These are phyloP conservation scores for Ectemnius continuus DNA, from an alignment of 2,888 invertebrate species.

Conservation along the genomic window DNA sequence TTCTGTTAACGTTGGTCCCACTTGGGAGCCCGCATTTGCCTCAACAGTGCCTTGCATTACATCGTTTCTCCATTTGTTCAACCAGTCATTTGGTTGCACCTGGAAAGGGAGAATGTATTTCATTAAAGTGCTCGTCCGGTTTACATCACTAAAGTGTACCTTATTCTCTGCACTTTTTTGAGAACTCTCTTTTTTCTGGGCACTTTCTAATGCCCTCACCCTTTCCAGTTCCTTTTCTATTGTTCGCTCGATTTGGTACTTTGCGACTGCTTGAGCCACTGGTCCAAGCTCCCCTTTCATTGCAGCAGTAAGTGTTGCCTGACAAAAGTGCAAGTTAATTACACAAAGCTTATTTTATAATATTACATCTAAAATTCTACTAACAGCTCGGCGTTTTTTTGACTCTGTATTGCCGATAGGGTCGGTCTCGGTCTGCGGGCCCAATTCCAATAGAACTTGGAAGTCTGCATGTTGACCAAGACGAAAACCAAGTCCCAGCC, in stretches of 20 bases:
- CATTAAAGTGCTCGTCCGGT: background rate
- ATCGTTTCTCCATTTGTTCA: slow-evolving; percentile 65
- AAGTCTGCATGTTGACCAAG: slow-evolving; percentile 90
- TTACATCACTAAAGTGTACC: background rate
- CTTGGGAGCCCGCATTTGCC: slow-evolving; percentile 20
- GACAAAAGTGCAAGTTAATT: background rate
- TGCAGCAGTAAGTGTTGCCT: slow-evolving; percentile 68
- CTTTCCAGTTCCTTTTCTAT: slow-evolving; percentile 65
- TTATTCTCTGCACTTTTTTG: slow-evolving; percentile 28
- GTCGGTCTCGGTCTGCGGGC: slow-evolving; percentile 88
- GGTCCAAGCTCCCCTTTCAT: slow-evolving; percentile 74
- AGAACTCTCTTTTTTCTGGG: slow-evolving; percentile 29
- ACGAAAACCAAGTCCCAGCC: slow-evolving; percentile 88
- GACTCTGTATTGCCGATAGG: slow-evolving; percentile 79
- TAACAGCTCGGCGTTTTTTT: slow-evolving; percentile 51
- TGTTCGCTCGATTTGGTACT: slow-evolving; percentile 69
- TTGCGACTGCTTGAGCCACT: slow-evolving; percentile 71
- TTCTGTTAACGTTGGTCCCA: background rate
- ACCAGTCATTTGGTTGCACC: slow-evolving; percentile 59
- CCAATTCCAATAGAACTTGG: slow-evolving; percentile 87
- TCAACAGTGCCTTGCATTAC: slow-evolving; percentile 31
- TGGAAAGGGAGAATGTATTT: slow-evolving; percentile 30
- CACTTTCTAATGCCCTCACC: slow-evolving; percentile 54
- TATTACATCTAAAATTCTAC: slow-evolving; percentile 7
- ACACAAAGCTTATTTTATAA: background rate